phyloP scores from a whole-genome alignment of 2,797 vertebrate genomes.

The Arctocebus calabarensis region DNA sequence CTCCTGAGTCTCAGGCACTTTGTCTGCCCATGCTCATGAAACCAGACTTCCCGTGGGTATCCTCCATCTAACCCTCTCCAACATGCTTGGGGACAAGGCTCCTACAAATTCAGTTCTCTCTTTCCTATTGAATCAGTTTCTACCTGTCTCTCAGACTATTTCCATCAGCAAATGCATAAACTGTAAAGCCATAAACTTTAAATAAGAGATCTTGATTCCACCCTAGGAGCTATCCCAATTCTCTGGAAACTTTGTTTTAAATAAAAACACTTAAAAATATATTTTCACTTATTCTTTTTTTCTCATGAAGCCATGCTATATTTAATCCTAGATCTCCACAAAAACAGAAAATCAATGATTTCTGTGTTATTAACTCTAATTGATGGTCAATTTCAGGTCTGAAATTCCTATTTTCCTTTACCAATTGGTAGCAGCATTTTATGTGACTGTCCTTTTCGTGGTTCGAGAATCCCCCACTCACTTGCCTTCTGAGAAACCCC shows the following conservation, averaged over 20 bases:
- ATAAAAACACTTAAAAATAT: background rate
- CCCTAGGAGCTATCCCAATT: background rate
- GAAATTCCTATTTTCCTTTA: background rate
- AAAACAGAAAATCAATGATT: background rate
- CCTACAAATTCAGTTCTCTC: background rate
- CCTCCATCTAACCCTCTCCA: background rate
- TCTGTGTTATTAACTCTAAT: background rate
- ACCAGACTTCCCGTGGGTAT: too few species aligned
- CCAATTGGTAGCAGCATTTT: background rate
- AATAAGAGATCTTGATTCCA: background rate
- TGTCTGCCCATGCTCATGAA: accelerated
- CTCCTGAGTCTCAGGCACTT: too few species aligned
- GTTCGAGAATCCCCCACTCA: background rate
- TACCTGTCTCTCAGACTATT: background rate
- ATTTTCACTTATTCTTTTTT: background rate
- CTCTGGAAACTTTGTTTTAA: background rate
- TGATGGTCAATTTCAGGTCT: background rate
- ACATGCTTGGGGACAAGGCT: background rate
- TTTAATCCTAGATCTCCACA: background rate
- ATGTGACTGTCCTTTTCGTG: background rate
- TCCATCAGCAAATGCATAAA: background rate
- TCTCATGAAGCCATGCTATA: background rate
- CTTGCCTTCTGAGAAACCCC: background rate
- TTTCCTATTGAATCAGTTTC: too few species aligned
- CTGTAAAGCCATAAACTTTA: background rate